A percentile compares a stretch with the other conserved stretches of the same genome.
Conservation (phyloP, 2,888 invertebrate species). For the Panopea generosa region DNA sequence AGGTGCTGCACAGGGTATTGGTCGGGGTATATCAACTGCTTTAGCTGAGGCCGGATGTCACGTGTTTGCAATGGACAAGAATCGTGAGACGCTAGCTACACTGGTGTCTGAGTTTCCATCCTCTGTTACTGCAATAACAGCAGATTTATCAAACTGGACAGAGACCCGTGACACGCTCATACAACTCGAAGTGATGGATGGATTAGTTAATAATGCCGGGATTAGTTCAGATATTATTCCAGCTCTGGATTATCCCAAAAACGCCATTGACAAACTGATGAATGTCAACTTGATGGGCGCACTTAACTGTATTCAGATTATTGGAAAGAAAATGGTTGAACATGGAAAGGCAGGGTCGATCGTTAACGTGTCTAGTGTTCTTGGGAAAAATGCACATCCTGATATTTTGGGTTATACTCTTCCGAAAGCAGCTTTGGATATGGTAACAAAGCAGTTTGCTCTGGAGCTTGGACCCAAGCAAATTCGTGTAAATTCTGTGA, state of each 20-base stretch:
- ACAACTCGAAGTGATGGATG: conserved; percentile 90
- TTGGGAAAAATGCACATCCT: conserved; percentile 87
- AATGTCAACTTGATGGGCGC: conserved; percentile 94
- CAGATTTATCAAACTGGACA: conserved; percentile 92
- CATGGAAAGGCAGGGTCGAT: conserved; percentile 91
- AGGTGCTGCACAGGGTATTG: conserved; percentile 95
- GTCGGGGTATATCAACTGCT: conserved; percentile 90
- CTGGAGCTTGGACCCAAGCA: conserved; percentile 92
- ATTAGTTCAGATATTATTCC: conserved; percentile 89
- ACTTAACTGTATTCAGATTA: conserved; percentile 92
- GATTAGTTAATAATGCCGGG: conserved; percentile 96
- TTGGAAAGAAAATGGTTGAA: conserved; percentile 90
- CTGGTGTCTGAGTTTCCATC: conserved; percentile 85
- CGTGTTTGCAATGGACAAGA: conserved; percentile 92
- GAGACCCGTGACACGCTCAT: conserved; percentile 88
- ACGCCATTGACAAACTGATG: conserved; percentile 90
- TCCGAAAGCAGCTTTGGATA: conserved; percentile 94
- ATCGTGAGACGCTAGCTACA: conserved; percentile 88
- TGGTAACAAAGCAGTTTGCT: too few species aligned
- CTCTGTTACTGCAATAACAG: conserved; percentile 86
- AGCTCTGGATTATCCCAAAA: conserved; percentile 89
- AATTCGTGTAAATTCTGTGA: conserved; percentile 95
- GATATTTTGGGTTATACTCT: conserved; percentile 93
- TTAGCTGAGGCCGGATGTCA: conserved; percentile 90
- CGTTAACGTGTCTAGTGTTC: conserved; percentile 92